These are phyloP conservation scores for Embiotoca jacksoni DNA, from an alignment of 2,113 vertebrate genomes.

Conservation along the genomic window DNA sequence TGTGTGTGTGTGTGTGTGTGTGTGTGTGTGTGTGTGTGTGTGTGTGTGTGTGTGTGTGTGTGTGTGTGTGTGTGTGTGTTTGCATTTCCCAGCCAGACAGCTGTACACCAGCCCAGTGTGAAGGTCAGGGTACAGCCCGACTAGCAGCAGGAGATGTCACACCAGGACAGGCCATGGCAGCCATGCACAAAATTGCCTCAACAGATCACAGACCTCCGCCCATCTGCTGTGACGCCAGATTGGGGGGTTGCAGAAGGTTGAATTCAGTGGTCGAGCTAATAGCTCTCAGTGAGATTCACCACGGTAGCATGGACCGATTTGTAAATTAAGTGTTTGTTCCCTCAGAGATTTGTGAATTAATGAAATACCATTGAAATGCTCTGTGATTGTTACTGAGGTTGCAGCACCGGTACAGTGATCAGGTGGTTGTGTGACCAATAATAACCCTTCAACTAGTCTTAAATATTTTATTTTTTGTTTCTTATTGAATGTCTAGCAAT, in stretches of 20 bases:
- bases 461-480: not conserved
- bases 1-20: slow-evolving; percentile 49
- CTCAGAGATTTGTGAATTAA: slow-evolving; percentile 50
- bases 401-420: not conserved
- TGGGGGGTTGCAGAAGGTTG: slow-evolving; percentile 71
- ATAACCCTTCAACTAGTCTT: not conserved
- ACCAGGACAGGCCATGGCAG: slow-evolving; percentile 84
- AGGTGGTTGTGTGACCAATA: not conserved
- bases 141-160: slow-evolving; percentile 86
- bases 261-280: slow-evolving; percentile 80
- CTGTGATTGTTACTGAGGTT: slow-evolving; percentile 14
- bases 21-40: slow-evolving; percentile 25
- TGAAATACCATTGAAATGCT: slow-evolving; percentile 40
- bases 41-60: slow-evolving; percentile 18
- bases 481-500: not conserved
- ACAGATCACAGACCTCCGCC: slow-evolving; percentile 85
- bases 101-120: slow-evolving; percentile 81
- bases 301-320: slow-evolving; percentile 68
- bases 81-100: slow-evolving; percentile 74
- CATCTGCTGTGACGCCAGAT: slow-evolving; percentile 82
- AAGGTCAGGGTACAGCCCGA: slow-evolving; percentile 86
- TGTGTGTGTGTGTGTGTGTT: slow-evolving; percentile 35
- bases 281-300: slow-evolving; percentile 76
- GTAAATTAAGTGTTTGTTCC: slow-evolving; percentile 77
- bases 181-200: slow-evolving; percentile 89